Evolutionary conservation across 2,797 vertebrate genomes (phyloP).

Genomic region (Sphenodon punctatus): DNA sequence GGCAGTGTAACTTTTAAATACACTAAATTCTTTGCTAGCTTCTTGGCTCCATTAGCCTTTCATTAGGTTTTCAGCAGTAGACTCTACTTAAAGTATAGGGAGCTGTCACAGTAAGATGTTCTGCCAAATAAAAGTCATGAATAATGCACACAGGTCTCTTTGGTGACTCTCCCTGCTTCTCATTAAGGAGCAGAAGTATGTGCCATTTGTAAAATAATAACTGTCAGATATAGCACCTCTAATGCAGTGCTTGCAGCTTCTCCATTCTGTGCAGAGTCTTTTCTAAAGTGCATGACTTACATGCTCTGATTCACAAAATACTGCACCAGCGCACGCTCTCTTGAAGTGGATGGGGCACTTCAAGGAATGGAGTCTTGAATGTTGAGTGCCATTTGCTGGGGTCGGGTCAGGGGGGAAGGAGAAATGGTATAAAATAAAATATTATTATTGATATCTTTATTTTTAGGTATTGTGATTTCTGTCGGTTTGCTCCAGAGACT

Average conservation of each 20-base stretch:
- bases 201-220: not conserved
- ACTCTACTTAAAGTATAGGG: not conserved
- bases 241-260: not conserved
- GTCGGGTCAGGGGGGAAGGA: too few relatives aligned
- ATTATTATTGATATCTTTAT: too few relatives aligned
- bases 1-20: not conserved
- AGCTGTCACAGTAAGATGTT: not conserved
- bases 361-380: too few relatives aligned
- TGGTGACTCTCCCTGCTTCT: not conserved
- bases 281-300: not conserved
- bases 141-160: too few relatives aligned
- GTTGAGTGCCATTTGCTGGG: too few relatives aligned
- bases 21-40: not conserved
- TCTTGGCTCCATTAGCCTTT: not conserved
- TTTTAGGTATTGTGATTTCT: too few relatives aligned
- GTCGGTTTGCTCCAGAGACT: too few relatives aligned
- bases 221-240: not conserved
- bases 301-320: too few relatives aligned
- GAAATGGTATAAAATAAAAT: too few relatives aligned
- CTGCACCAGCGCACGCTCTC: too few relatives aligned
- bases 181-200: not conserved
- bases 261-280: not conserved
- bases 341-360: too few relatives aligned
- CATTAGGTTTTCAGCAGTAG: not conserved
- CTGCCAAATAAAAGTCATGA: not conserved